These are phyloP conservation scores for Orchesella flavescens DNA, from an alignment of 2,888 invertebrate species.

Conservation along the genomic window DNA sequence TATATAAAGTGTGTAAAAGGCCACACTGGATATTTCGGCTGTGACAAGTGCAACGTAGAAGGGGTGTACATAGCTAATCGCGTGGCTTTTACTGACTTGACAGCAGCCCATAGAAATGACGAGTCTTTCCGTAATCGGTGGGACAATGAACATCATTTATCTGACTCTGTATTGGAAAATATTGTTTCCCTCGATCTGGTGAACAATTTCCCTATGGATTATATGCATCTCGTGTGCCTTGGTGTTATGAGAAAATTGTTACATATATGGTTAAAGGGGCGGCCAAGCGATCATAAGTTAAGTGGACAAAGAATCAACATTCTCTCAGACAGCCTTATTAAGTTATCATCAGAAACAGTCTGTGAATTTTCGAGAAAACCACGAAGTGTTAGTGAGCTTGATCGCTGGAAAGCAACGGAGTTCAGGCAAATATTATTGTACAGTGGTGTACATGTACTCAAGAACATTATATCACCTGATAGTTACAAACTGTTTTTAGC, in stretches of 20 bases:
- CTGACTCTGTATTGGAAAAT: not conserved
- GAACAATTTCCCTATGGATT: slow-evolving; percentile 6
- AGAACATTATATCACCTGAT: slow-evolving; percentile 48
- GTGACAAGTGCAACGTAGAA: slow-evolving; percentile 18
- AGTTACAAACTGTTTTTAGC: slow-evolving; percentile 54
- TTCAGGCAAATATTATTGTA: slow-evolving; percentile 71
- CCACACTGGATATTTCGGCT: slow-evolving; percentile 26
- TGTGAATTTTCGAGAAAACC: slow-evolving; percentile 71
- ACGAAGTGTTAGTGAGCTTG: slow-evolving; percentile 67
- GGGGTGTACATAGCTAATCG: not conserved
- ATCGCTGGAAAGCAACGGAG: slow-evolving; percentile 72
- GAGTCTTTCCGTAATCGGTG: not conserved
- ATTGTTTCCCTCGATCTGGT: slow-evolving; percentile 15
- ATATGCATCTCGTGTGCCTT: slow-evolving; percentile 53
- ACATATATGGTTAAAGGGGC: slow-evolving; percentile 11
- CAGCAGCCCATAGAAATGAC: not conserved
- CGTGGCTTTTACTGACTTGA: not conserved
- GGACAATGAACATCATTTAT: slow-evolving; percentile 8
- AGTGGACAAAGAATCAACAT: not conserved
- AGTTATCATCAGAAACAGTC: not conserved
- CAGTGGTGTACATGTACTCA: slow-evolving; percentile 67
- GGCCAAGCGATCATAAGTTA: slow-evolving; percentile 5
- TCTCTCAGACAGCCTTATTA: not conserved
- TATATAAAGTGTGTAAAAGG: slow-evolving; percentile 16
- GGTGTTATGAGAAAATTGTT: slow-evolving; percentile 41